Conservation (phyloP, 2,113 vertebrate genomes). For the Galeopterus variegatus region DNA sequence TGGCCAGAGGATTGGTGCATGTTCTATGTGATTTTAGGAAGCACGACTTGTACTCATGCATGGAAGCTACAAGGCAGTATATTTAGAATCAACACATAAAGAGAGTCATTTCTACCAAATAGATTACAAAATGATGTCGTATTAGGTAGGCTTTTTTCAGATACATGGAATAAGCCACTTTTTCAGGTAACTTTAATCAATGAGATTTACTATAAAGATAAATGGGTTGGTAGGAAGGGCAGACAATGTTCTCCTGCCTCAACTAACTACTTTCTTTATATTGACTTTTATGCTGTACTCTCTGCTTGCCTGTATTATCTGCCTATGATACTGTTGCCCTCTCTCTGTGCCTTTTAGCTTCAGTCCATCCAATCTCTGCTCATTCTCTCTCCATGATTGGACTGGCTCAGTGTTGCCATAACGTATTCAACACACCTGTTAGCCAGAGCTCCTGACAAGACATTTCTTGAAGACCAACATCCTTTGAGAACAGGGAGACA, state of each 20-base stretch:
- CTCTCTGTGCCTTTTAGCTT: neutral
- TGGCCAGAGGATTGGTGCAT: neutral
- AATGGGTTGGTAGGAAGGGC: neutral
- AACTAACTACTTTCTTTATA: neutral
- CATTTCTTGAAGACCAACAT: neutral
- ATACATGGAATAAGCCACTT: neutral
- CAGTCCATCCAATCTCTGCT: neutral
- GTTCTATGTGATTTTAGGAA: neutral
- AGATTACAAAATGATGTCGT: neutral
- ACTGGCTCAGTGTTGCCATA: too few relatives aligned
- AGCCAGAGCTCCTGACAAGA: neutral
- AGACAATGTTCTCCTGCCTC: neutral
- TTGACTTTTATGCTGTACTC: neutral
- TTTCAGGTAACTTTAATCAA: neutral
- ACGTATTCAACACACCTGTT: neutral
- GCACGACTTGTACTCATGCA: neutral
- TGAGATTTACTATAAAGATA: neutral
- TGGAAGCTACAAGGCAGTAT: too few relatives aligned
- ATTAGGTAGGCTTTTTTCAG: neutral
- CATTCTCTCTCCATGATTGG: neutral
- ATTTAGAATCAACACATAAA: neutral
- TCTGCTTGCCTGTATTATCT: neutral
- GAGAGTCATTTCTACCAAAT: neutral
- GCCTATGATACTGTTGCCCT: neutral
- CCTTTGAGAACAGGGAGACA: neutral